Percentiles rank a stretch among this genome's conserved stretches.
Conservation (phyloP, 2,113 vertebrate species). For the Orycteropus afer region DNA sequence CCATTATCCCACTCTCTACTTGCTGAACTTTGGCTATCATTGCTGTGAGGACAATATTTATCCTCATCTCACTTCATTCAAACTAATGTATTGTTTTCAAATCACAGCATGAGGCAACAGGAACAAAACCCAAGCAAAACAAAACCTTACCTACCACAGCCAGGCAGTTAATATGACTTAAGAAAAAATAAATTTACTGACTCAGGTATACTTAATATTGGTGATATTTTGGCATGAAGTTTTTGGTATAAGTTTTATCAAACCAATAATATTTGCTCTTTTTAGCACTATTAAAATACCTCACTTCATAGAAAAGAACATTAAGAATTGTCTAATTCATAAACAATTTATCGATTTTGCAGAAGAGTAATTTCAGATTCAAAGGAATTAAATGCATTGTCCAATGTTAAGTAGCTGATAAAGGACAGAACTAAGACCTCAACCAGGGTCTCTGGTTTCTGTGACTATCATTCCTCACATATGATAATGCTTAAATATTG, state of each 20-base stretch:
- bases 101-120: slow-evolving; percentile 52
- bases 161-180: background rate
- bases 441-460: background rate
- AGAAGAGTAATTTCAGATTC: background rate
- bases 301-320: background rate
- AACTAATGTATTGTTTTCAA: slow-evolving; percentile 71
- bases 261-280: background rate
- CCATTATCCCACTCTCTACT: slow-evolving; percentile 25
- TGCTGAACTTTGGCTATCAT: slow-evolving; percentile 70
- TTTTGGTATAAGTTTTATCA: background rate
- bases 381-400: background rate
- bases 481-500: background rate
- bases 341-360: background rate
- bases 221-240: background rate
- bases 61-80: slow-evolving; percentile 62
- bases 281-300: background rate
- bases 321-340: background rate
- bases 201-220: background rate
- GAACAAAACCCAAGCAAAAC: slow-evolving; percentile 64
- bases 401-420: background rate
- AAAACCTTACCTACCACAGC: slow-evolving; percentile 58
- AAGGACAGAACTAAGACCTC: background rate
- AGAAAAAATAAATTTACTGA: slow-evolving; percentile 2
- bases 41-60: slow-evolving; percentile 67
- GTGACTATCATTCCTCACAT: background rate